Conservation (phyloP, 2,797 vertebrate species). For the Arnoldichthys spilopterus region DNA sequence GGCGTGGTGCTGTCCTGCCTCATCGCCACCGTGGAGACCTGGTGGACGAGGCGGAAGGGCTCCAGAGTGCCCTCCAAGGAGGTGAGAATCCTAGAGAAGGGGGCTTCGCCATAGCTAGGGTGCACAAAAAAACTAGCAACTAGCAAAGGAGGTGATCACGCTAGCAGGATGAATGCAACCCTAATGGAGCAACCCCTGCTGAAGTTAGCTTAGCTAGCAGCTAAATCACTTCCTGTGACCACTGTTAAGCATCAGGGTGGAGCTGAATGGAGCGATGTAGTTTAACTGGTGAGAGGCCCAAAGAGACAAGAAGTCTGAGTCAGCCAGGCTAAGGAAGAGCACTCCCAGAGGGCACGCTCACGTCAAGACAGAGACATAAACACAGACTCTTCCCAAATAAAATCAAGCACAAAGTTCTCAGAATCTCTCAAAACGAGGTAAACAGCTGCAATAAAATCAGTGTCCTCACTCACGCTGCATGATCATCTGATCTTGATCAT, state of each 20-base stretch:
- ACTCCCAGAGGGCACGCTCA: neutral
- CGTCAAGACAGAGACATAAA: conserved; percentile 50
- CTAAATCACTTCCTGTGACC: neutral
- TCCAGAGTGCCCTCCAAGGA: conserved; percentile 97
- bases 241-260: neutral
- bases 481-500: conserved; percentile 19
- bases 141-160: neutral
- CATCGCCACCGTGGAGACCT: conserved; percentile 98
- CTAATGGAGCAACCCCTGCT: neutral
- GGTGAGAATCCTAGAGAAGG: conserved; percentile 75
- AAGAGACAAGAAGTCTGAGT: neutral
- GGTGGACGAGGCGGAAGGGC: conserved; percentile 97
- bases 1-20: conserved; percentile 97
- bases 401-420: neutral
- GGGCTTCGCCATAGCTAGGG: neutral
- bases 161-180: neutral
- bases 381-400: conserved; percentile 24
- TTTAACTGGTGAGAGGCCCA: neutral
- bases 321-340: conserved; percentile 20
- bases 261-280: neutral
- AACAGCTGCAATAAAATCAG: conserved; percentile 26
- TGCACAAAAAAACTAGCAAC: neutral
- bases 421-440: neutral
- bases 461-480: conserved; percentile 16
- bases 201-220: neutral